These are phyloP conservation scores for Pachyrhynchus sulphureomaculatus DNA, from an alignment of 1,140 invertebrate species.

Conservation along the genomic window DNA sequence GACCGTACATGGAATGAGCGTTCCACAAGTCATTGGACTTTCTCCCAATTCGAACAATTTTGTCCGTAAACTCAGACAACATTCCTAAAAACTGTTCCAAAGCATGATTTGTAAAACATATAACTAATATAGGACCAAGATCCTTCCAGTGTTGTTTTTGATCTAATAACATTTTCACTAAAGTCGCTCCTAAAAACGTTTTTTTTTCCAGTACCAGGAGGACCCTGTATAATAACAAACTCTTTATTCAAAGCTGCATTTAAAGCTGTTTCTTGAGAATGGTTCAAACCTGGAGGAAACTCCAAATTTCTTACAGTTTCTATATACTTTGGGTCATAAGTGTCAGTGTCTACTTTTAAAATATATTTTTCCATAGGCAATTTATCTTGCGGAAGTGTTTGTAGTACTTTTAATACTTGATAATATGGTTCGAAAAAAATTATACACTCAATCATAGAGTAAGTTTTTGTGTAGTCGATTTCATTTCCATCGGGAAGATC, in stretches of 20 bases:
- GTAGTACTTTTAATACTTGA: slow-evolving; percentile 53
- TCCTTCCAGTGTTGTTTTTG: slow-evolving; percentile 30
- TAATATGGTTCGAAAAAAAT: slow-evolving; percentile 71
- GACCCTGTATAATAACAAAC: slow-evolving; percentile 74
- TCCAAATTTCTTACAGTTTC: slow-evolving; percentile 33
- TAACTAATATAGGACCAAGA: slow-evolving; percentile 65
- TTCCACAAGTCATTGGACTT: slow-evolving; percentile 55
- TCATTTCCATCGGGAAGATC: slow-evolving; percentile 41
- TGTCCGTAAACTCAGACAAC: slow-evolving; percentile 56
- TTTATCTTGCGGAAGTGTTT: slow-evolving; percentile 53
- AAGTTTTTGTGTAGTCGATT: slow-evolving; percentile 23
- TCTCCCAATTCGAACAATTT: slow-evolving; percentile 71
- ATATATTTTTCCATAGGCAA: slow-evolving; percentile 63
- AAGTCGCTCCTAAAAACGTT: slow-evolving; percentile 69
- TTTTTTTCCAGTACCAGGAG: slow-evolving; percentile 82
- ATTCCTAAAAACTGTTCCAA: slow-evolving; percentile 84
- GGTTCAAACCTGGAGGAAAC: slow-evolving; percentile 51
- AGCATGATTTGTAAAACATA: slow-evolving; percentile 87
- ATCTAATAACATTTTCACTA: slow-evolving; percentile 63
- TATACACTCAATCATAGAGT: slow-evolving; percentile 64
- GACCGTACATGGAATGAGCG: background rate
- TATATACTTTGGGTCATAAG: slow-evolving; percentile 32
- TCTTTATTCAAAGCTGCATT: slow-evolving; percentile 60
- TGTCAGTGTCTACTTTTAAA: slow-evolving; percentile 46
- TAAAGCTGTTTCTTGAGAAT: slow-evolving; percentile 61